phyloP scores from a whole-genome alignment of 2,888 invertebrate species.

The Nephrotoma flavescens region DNA sequence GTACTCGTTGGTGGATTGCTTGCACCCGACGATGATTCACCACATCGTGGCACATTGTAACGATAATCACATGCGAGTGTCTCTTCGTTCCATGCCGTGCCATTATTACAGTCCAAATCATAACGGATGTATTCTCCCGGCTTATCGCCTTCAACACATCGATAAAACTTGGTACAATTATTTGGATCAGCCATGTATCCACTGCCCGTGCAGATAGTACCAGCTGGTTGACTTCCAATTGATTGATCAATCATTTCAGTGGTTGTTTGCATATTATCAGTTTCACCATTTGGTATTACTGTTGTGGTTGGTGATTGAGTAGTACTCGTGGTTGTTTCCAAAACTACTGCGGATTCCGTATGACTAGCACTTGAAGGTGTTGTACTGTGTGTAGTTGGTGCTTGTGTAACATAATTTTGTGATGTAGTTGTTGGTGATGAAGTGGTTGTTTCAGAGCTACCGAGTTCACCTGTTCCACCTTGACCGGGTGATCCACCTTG shows the following conservation, averaged over 20 bases:
- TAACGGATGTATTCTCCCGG: constrained; percentile 27
- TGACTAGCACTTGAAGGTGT: constrained; percentile 2
- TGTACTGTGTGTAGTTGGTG: constrained; percentile 9
- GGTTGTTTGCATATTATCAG: neutral
- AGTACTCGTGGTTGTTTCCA: neutral
- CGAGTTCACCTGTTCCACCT: too few species aligned
- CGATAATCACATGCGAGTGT: constrained; percentile 30
- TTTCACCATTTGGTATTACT: neutral
- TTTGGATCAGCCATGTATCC: constrained; percentile 24
- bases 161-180: constrained; percentile 37
- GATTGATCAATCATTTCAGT: neutral
- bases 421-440: constrained; percentile 11
- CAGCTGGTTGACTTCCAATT: constrained; percentile 8
- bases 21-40: constrained; percentile 7
- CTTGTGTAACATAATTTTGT: constrained; percentile 5
- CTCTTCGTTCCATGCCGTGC: constrained; percentile 36
- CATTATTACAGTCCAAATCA: constrained; percentile 33
- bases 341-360: neutral
- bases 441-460: constrained; percentile 6
- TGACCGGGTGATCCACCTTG: too few species aligned
- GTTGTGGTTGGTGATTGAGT: constrained; percentile 14
- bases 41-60: constrained; percentile 7
- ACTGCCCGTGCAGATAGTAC: constrained; percentile 24
- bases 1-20: neutral
- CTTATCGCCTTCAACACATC: constrained; percentile 29